phyloP scores from a whole-genome alignment of 2,797 vertebrate species.

The Morelia viridis region DNA sequence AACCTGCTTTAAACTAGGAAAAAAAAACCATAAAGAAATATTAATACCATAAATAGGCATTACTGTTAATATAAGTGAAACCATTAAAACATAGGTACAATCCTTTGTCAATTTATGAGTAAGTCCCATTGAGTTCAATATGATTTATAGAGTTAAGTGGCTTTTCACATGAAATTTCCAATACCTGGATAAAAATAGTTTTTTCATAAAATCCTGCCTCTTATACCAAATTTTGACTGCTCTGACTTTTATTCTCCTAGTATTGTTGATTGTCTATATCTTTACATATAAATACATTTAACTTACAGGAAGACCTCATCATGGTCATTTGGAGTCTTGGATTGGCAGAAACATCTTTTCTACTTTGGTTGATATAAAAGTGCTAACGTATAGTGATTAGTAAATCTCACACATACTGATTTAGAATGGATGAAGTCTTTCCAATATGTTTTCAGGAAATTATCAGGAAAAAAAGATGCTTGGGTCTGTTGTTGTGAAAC shows the following conservation, averaged over 20 bases:
- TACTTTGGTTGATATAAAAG: not conserved
- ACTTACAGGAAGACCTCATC: not conserved
- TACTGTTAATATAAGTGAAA: conserved; percentile 31
- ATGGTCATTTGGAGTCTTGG: not conserved
- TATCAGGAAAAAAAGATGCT: not conserved
- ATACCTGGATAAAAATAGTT: not conserved
- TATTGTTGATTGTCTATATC: not conserved
- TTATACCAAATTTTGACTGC: not conserved
- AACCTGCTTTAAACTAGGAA: conserved; percentile 30
- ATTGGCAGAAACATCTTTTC: not conserved
- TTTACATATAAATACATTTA: not conserved
- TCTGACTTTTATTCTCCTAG: not conserved
- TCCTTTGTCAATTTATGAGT: not conserved
- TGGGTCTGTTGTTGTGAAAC: not conserved
- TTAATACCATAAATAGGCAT: conserved; percentile 14
- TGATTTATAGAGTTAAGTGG: not conserved
- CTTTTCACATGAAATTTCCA: not conserved
- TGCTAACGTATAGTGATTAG: not conserved
- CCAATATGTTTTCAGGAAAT: not conserved
- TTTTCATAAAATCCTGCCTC: not conserved
- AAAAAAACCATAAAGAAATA: conserved; percentile 44
- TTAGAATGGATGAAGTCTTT: not conserved
- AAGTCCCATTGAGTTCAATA: not conserved
- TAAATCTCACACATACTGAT: not conserved
- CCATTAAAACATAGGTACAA: conserved; percentile 25